These are phyloP conservation scores for Drosophila aldrichi DNA, from an alignment of 2,888 invertebrate genomes.

Conservation along the genomic window DNA sequence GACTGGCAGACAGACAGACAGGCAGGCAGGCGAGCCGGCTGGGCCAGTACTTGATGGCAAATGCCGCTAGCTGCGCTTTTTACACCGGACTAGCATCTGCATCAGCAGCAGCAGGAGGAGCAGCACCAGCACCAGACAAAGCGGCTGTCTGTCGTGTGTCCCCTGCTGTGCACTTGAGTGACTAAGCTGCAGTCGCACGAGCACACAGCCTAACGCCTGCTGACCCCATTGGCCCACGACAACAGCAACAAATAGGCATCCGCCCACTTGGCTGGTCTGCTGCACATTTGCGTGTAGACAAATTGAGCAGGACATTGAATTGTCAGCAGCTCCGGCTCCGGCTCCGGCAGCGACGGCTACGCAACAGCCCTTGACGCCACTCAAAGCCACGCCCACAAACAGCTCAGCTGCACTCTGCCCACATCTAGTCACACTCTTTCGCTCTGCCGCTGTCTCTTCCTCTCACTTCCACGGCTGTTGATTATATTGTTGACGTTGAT, in stretches of 20 bases:
- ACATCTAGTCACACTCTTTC: constrained; percentile 5
- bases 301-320: constrained; percentile 81
- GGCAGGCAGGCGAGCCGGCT: constrained; percentile 37
- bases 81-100: constrained; percentile 44
- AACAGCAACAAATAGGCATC: constrained; percentile 45
- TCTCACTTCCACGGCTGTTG: constrained; percentile 49
- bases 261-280: constrained; percentile 25
- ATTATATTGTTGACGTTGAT: constrained; percentile 81
- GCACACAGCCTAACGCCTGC: constrained; percentile 49
- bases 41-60: constrained; percentile 45
- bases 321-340: constrained; percentile 67
- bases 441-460: constrained; percentile 11
- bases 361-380: constrained; percentile 67
- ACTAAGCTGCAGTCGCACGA: constrained; percentile 68
- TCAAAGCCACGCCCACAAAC: constrained; percentile 24
- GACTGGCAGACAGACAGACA: constrained; percentile 35
- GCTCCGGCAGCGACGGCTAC: constrained; percentile 42
- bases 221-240: constrained; percentile 8
- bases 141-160: constrained; percentile 33
- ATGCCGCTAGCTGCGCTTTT: constrained; percentile 78
- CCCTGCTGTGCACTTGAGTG: constrained; percentile 76
- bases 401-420: constrained; percentile 5
- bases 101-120: constrained; percentile 30
- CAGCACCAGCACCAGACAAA: constrained; percentile 12
- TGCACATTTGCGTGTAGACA: constrained; percentile 75